Evolutionary conservation across 2,113 vertebrate genomes (phyloP).

Genomic region (Nycticorax nycticorax): DNA sequence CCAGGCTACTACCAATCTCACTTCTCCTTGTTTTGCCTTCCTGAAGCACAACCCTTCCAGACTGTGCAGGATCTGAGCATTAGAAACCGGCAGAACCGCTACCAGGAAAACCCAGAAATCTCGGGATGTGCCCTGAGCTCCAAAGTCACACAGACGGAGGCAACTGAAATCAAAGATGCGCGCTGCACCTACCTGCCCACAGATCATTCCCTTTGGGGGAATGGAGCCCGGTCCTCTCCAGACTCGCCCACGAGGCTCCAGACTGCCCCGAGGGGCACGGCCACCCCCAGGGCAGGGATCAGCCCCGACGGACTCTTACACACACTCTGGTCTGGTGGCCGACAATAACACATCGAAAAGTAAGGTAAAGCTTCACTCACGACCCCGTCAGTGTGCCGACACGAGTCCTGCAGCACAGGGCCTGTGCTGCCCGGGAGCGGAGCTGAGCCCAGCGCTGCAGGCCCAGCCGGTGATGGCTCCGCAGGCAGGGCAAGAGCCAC

Average conservation of each 20-base stretch:
- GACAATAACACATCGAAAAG: not conserved
- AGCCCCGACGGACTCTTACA: not conserved
- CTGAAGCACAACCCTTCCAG: constrained; percentile 26
- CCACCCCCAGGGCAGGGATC: not conserved
- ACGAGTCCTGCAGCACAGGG: not conserved
- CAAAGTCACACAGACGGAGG: not conserved
- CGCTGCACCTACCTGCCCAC: rapidly evolving
- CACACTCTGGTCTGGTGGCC: not conserved
- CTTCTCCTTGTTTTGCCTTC: not conserved
- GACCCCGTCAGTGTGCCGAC: not conserved
- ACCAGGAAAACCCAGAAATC: not conserved
- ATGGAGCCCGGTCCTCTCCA: not conserved
- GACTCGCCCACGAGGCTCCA: not conserved
- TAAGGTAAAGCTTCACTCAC: not conserved
- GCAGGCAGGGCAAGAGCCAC: not conserved
- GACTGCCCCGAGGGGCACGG: rapidly evolving
- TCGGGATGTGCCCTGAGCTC: not conserved
- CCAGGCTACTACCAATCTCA: constrained; percentile 32
- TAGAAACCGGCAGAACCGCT: not conserved
- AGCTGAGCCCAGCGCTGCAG: not conserved
- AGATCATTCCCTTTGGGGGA: not conserved
- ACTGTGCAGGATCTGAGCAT: not conserved
- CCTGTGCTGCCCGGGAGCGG: not conserved
- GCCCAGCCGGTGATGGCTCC: not conserved
- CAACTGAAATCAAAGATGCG: rapidly evolving